Evolutionary conservation across 2,888 invertebrate species (phyloP).

Genomic region (Mimachlamys varia): DNA sequence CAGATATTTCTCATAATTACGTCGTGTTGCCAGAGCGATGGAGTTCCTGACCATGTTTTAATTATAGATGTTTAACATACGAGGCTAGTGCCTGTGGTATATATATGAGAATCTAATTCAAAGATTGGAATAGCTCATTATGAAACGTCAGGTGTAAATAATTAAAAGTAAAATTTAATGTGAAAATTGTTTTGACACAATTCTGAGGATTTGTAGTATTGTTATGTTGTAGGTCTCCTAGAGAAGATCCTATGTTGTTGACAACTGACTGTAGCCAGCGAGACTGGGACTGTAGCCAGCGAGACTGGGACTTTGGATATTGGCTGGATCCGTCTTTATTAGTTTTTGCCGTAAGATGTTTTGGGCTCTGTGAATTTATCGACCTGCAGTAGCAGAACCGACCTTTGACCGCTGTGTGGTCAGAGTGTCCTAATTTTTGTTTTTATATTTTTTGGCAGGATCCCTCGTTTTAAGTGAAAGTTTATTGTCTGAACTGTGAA

Average conservation of each 20-base stretch:
- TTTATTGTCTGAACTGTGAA: neutral
- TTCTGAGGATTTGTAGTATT: too few relatives aligned
- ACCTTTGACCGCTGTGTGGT: neutral
- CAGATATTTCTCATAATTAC: too few relatives aligned
- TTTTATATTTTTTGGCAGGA: neutral
- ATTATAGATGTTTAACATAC: too few relatives aligned
- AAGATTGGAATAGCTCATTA: too few relatives aligned
- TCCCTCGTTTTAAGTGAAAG: neutral
- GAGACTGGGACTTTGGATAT: neutral
- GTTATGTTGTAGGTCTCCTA: neutral
- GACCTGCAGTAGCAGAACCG: neutral
- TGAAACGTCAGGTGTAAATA: too few relatives aligned
- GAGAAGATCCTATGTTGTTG: neutral
- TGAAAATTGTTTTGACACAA: too few relatives aligned
- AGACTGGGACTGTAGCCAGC: neutral
- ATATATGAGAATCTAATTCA: too few relatives aligned
- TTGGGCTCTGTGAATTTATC: neutral
- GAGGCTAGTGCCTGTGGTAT: too few relatives aligned
- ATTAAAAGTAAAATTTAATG: too few relatives aligned
- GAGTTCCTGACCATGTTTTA: too few relatives aligned
- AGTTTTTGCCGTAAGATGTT: neutral
- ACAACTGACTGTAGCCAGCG: neutral
- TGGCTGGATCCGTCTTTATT: neutral
- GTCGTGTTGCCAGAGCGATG: too few relatives aligned
- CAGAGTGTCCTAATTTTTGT: neutral